Evolutionary conservation across 2,888 invertebrate species (phyloP), one percentile per base, ranked within the genome.

Genomic region (Leptogaster cylindrica): DNA sequence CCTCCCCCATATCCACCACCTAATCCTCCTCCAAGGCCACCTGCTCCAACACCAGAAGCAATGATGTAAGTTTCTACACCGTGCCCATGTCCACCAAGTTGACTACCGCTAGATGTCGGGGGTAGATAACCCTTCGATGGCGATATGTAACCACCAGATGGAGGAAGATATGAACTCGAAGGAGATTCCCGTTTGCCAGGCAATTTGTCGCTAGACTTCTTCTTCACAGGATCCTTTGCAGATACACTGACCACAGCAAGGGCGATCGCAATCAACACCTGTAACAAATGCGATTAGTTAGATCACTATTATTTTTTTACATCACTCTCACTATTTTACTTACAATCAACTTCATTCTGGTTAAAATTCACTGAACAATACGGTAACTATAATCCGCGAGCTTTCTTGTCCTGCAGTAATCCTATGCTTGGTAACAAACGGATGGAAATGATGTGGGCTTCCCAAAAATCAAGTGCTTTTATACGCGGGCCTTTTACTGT

Each of bases 391-490:
- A 39, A 39, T 36, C 20, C 20, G 20, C 12, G 14, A 6, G n/a
- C n/a, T n/a, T n/a, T n/a, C n/a, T n/a, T 12, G 23, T 27, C 27
- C 14, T 23, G 39, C 7, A 23, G 28, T 58, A 61, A 61, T 61
- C 61, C 61, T 58, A 48, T 48, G 36, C 50, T 33, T 12, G 41
- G 48, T 20, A 63, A 46, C 64, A 27, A 41, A 52, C 44, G 44
- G 51, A 58, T 68, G 41, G 41, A 55, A 70, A 68, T 71, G 70
- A 70, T 70, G 66, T 41, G 16, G 33, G 65, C 33, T 64, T 69
- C 64, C 70, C 68, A 55, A 71, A 71, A 52, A 61, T 68, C 67
- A 67, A 70, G 65, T 67, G 71, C 71, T 71, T 71, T 70, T 71
- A 66, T 66, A 71, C 69, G 52, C 46, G 44, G 18, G 33, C 66